Evolutionary conservation across 2,888 invertebrate genomes (phyloP).

Genomic region (Chalcis sispes): DNA sequence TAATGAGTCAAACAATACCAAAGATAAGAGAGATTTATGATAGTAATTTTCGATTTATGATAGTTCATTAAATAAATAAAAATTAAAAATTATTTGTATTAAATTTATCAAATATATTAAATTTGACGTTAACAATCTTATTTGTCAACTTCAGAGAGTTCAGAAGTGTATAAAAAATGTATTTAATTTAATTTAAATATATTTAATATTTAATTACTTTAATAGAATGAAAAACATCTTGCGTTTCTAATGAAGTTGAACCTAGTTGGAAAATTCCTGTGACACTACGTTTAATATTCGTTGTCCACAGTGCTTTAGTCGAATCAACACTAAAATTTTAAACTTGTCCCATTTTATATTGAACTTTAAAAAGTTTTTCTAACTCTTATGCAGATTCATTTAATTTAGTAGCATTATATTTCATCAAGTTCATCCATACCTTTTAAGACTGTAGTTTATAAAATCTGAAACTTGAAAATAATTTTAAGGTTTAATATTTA

Average conservation of each 20-base stretch:
- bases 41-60: no score
- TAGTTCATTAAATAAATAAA: no score
- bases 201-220: conserved; percentile 64
- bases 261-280: conserved; percentile 82
- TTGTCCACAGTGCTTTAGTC: conserved; percentile 81
- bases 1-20: no score
- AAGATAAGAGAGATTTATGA: no score
- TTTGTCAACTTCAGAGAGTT: no score
- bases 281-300: conserved; percentile 83
- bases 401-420: conserved; percentile 57
- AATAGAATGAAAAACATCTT: conserved; percentile 69
- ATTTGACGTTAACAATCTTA: no score
- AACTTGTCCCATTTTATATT: conserved; percentile 67
- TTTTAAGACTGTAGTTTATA: conserved; percentile 68
- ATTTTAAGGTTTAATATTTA: neutral
- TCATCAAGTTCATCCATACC: conserved; percentile 62
- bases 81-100: no score
- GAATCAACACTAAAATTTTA: conserved; percentile 69
- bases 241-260: conserved; percentile 64
- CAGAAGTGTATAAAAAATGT: no score
- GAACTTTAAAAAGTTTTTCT: conserved; percentile 68
- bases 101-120: neutral
- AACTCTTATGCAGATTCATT: conserved; percentile 63
- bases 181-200: neutral
- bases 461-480: conserved; percentile 64